Evolutionary conservation across 2,888 invertebrate species (phyloP), one percentile per base, ranked within the genome.

Genomic region (Epirrhoe tristata): DNA sequence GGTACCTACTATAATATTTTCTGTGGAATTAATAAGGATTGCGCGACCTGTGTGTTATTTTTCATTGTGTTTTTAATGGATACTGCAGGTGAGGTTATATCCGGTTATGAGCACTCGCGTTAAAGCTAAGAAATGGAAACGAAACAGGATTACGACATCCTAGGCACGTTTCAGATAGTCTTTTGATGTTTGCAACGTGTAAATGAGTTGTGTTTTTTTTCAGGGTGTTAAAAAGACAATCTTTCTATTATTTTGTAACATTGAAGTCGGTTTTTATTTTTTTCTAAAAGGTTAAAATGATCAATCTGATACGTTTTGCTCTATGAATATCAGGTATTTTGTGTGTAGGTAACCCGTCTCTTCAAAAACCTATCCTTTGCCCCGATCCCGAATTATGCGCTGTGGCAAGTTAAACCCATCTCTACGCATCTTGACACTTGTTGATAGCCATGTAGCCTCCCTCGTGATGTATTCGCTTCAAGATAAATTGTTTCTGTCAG

Each of bases 361-460:
- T 16, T 12, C 36, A 56, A 24, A 24, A 24, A 24, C 24, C 24
- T 1, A 24, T 24, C 46, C 50, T 60, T 53, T 24, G 61, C 31
- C 58, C 54, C 48, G 46, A 43, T 62, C 55, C 43, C 16, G 59
- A 67, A 67, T 63, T 59, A 67, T 59, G 52, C 36, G 55, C 6
- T 55, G 67, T 56, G 67, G 56, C 59, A 59, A 63, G n/a, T 58
- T 62, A 62, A 55, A 63, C 63, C 63, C 56, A 82, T 81, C 83
- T 81, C 53, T 61, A 51, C 61, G 62, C 67, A 61, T 80, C 85
- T 84, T 78, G 88, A 86, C 90, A 92, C 91, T 91, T 92, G 91
- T 91, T 92, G 92, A 92, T 91, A 89, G 86, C 83, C 71, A 63
- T 67, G 16, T 48, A 48, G 48, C 48, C 48, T 64, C 72, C 74